phyloP scores from a whole-genome alignment of 2,888 invertebrate species.

The Drosophila pseudotalamancana region DNA sequence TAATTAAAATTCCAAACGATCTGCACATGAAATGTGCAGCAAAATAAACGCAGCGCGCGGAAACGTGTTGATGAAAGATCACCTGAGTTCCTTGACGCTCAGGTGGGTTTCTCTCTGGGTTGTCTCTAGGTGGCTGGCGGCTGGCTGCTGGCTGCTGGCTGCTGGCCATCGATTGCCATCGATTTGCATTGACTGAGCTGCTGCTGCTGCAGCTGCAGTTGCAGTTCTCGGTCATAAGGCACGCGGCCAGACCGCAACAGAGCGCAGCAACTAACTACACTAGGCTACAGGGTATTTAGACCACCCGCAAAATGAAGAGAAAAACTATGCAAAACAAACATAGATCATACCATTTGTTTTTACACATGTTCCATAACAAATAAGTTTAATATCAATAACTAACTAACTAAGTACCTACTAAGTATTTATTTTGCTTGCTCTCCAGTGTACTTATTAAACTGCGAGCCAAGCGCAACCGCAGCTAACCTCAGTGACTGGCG shows the following conservation, averaged over 20 bases:
- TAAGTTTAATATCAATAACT: not conserved
- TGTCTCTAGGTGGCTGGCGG: slow-evolving; percentile 4
- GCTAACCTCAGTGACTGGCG: slow-evolving; percentile 37
- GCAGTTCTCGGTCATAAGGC: slow-evolving; percentile 50
- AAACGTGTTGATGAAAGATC: slow-evolving; percentile 76
- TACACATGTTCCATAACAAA: no score
- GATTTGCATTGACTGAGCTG: slow-evolving; percentile 60
- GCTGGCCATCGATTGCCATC: no score
- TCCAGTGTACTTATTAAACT: slow-evolving; percentile 25
- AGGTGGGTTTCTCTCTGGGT: slow-evolving; percentile 4
- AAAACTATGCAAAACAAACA: not conserved
- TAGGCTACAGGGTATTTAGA: slow-evolving; percentile 7
- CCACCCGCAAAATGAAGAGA: not conserved
- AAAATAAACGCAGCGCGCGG: slow-evolving; percentile 50
- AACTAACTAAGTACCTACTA: not conserved
- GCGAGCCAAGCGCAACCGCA: slow-evolving; percentile 47
- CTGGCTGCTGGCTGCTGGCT: not conserved
- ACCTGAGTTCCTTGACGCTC: slow-evolving; percentile 37
- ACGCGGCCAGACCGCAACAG: slow-evolving; percentile 62
- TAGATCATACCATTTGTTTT: no score
- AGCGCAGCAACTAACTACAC: slow-evolving; percentile 20
- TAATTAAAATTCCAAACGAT: slow-evolving; percentile 82
- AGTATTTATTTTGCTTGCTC: slow-evolving; percentile 7
- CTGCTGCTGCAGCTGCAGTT: slow-evolving; percentile 10
- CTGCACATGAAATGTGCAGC: slow-evolving; percentile 61